Evolutionary conservation across 30 jellyfish, hydroid and myxozoan genomes (phyloP).

Genomic region (Chrysaora quinquecirrha): DNA sequence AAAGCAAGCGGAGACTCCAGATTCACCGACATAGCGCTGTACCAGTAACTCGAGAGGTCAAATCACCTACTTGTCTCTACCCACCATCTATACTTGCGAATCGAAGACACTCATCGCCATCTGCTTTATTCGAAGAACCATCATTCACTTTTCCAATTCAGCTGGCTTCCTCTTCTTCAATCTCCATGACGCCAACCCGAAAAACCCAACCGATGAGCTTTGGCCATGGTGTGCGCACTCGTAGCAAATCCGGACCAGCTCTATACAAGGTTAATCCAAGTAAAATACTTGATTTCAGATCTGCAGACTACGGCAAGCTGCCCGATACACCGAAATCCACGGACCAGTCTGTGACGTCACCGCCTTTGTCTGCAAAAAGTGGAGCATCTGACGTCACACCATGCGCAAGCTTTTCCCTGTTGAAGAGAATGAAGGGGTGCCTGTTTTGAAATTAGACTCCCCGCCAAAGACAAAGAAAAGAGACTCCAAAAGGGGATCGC

Average conservation of each 20-base stretch:
- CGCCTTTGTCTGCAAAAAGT: background rate
- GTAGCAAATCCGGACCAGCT: constrained; percentile 43
- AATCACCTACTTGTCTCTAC: constrained; percentile 66
- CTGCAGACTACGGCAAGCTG: background rate
- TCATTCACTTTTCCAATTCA: constrained; percentile 46
- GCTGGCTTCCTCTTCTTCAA: background rate
- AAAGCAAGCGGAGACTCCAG: constrained; percentile 42
- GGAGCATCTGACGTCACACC: too few species aligned
- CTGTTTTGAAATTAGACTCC: constrained; percentile 58
- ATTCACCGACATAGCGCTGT: constrained; percentile 53
- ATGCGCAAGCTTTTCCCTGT: too few species aligned
- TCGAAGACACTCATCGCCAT: constrained; percentile 80
- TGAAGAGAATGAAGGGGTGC: constrained; percentile 43
- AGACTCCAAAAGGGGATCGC: constrained; percentile 49
- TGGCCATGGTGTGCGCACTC: background rate
- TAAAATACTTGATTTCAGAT: background rate
- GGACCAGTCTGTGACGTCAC: background rate
- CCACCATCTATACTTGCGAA: constrained; percentile 66
- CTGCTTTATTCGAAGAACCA: constrained; percentile 63
- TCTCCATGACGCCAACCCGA: constrained; percentile 35
- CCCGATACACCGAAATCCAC: constrained; percentile 8
- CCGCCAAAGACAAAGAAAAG: constrained; percentile 74
- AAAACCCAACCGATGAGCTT: background rate
- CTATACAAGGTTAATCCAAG: background rate
- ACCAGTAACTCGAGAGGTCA: constrained; percentile 50